Base-by-base conservation (phyloP, 1,140 invertebrate species). In the Anoplolepis gracilipes region DNA sequence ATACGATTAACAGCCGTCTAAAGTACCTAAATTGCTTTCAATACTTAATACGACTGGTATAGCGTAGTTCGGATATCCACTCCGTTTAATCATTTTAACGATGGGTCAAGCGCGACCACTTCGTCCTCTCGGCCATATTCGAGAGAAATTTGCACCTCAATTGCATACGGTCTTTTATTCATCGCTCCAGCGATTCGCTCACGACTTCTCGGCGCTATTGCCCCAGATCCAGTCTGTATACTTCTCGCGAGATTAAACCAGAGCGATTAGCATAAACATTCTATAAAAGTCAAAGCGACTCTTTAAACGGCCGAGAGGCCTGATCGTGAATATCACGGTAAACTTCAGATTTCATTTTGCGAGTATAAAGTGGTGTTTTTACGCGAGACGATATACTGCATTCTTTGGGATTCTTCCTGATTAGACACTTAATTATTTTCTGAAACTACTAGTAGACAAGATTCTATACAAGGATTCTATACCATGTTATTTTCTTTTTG, bases 151-250 rank as follows among this genome's bases (percentile, higher is more conserved):
- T 90, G 87, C 89, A 88, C 85, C 85, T 90, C 89, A 87, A 90
- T 88, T 90, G 89, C 85, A 90, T 88, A 88, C 88, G 85, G 69
- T 88, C 85, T 90, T 90, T 90, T 87, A 88, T 88, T 90, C 85
- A 90, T 90, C 67, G 67, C 78, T 85, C 75, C 81, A 76, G 49
- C 72, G 84, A 88, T 87, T 79, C 87, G 79, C 77, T 64, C 67
- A 57, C 77, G 73, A 85, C 62, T 77, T 85, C 62, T 78, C 62
- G 39, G 28, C 46, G 62, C 75, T 85, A 67, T 85, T 67, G 84
- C 76, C 84, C 84, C 49, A 81, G 84, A 85, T 85, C 53, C 53
- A 55, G 76, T 81, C 84, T 85, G 73, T 61, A 85, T 67, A 85
- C 84, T 82, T 70, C 62, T 85, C 84, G 64, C 77, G 77, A 85